Conservation (phyloP, 2,797 vertebrate genomes). For the Oreochromis mossambicus region DNA sequence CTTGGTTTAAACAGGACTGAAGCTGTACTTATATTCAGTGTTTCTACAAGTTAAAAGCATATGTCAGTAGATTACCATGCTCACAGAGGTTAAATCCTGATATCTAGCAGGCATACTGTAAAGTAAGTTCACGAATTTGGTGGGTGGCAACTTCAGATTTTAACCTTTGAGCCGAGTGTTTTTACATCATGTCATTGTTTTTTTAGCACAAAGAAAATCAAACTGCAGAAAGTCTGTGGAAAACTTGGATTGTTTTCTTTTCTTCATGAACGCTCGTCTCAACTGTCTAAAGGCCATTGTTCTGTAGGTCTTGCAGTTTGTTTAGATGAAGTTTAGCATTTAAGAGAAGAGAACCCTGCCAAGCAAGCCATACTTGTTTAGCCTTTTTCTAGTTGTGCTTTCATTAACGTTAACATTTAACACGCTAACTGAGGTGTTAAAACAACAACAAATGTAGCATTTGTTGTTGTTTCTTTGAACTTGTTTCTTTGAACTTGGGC, state of each 20-base stretch:
- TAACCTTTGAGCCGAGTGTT: background rate
- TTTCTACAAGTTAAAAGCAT: background rate
- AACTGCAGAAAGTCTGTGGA: background rate
- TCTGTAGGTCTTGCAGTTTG: accelerated
- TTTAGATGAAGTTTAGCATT: background rate
- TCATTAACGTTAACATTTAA: background rate
- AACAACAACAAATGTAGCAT: too few species aligned
- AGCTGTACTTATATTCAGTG: background rate
- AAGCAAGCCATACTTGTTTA: background rate
- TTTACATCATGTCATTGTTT: background rate
- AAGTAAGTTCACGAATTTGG: background rate
- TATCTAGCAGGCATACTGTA: background rate
- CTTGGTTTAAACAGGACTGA: background rate
- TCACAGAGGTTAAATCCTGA: background rate
- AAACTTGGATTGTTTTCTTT: background rate
- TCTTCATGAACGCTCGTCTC: background rate
- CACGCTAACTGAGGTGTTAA: background rate
- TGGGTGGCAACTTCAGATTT: background rate
- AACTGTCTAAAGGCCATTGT: background rate
- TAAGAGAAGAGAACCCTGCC: background rate
- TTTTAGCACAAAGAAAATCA: background rate
- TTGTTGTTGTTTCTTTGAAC: background rate
- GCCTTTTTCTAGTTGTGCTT: background rate
- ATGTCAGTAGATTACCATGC: background rate
- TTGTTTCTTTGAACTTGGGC: background rate